phyloP scores from a whole-genome alignment of 2,888 invertebrate genomes.

The Amphipyra berbera region DNA sequence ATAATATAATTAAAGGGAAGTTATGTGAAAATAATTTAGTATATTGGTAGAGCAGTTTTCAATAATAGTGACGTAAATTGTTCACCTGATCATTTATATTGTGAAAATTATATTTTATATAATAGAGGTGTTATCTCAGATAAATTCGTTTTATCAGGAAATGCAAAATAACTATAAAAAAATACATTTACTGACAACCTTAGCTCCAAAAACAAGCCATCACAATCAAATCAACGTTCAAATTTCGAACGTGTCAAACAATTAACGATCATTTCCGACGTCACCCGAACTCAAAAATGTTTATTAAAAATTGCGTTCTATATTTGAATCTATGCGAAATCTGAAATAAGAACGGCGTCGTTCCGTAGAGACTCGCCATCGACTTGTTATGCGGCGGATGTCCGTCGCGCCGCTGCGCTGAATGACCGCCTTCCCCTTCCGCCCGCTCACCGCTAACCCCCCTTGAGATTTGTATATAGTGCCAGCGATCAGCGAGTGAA shows the following conservation, averaged over 20 bases:
- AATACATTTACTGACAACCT: no score
- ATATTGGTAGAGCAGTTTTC: no score
- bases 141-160: no score
- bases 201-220: no score
- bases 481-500: slow-evolving; percentile 60
- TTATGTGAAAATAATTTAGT: no score
- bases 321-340: slow-evolving; percentile 82
- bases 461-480: slow-evolving; percentile 52
- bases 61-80: no score
- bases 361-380: slow-evolving; percentile 82
- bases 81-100: no score
- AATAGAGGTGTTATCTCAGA: no score
- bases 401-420: slow-evolving; percentile 90
- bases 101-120: no score
- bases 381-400: slow-evolving; percentile 90
- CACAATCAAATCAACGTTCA: slow-evolving; percentile 8
- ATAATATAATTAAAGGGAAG: no score
- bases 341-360: slow-evolving; percentile 81
- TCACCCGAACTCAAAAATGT: slow-evolving; percentile 31
- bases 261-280: slow-evolving; percentile 44
- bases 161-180: no score
- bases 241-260: slow-evolving; percentile 13
- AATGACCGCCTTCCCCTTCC: slow-evolving; percentile 89
- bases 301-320: slow-evolving; percentile 63
- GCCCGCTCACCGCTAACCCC: slow-evolving; percentile 70